Evolutionary conservation across 2,113 vertebrate genomes (phyloP).

Genomic region (Chloropsis hardwickii): DNA sequence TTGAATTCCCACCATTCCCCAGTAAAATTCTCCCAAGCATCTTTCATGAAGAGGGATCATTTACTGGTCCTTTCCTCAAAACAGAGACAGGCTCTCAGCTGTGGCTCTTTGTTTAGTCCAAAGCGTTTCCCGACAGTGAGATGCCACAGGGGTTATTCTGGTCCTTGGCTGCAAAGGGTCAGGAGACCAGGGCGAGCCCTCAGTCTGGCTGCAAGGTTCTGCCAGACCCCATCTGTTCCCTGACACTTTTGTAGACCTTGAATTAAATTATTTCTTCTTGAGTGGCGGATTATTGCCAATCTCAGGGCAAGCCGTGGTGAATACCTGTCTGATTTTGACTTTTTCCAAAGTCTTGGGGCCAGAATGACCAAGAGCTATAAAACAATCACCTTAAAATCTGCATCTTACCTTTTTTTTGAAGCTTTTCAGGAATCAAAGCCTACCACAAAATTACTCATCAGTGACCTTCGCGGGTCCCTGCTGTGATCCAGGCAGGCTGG

Average conservation of each 20-base stretch:
- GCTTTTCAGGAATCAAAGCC: background rate
- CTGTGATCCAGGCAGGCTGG: background rate
- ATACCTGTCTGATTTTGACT: background rate
- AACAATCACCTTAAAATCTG: background rate
- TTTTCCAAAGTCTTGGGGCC: background rate
- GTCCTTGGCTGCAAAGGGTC: background rate
- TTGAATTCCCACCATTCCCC: constrained; percentile 34
- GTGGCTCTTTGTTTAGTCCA: constrained; percentile 24
- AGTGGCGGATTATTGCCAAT: background rate
- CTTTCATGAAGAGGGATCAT: background rate
- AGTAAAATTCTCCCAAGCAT: constrained; percentile 6
- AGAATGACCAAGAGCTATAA: background rate
- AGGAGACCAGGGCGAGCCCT: background rate
- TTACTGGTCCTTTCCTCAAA: background rate
- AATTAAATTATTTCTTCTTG: background rate
- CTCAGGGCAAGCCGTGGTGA: background rate
- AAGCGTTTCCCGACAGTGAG: background rate
- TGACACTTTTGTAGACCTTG: background rate
- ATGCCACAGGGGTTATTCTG: constrained; percentile 5
- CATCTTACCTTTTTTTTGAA: background rate
- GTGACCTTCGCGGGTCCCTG: background rate
- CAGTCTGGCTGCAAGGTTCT: background rate
- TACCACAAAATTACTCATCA: background rate
- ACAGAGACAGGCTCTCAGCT: constrained; percentile 25
- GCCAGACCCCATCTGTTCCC: background rate